A percentile compares a stretch with the other conserved stretches of the same genome.
Conservation (phyloP, 2,888 invertebrate species). For the Macrosoma leucophasiata region DNA sequence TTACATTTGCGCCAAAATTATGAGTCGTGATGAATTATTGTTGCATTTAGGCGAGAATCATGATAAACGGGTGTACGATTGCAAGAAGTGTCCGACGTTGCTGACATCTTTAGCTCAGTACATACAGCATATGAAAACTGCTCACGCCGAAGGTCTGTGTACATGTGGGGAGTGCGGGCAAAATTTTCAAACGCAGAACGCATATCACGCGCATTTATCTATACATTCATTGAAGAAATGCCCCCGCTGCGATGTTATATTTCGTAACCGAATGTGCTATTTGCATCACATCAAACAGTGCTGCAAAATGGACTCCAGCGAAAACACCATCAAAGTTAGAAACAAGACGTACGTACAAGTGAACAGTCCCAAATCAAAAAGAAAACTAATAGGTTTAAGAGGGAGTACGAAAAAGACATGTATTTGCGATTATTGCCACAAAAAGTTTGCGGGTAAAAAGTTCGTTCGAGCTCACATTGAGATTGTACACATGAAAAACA, state of each 20-base stretch:
- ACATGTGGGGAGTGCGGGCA: constrained; percentile 57
- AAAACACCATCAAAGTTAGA: constrained; percentile 42
- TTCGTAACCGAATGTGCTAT: constrained; percentile 54
- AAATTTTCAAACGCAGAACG: constrained; percentile 40
- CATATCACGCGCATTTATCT: constrained; percentile 45
- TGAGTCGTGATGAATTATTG: constrained; percentile 44
- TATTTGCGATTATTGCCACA: constrained; percentile 57
- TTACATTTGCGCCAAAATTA: constrained; percentile 47
- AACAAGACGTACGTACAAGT: no score
- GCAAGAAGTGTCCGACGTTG: constrained; percentile 52
- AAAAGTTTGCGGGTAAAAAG: constrained; percentile 53
- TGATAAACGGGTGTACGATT: constrained; percentile 34
- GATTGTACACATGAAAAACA: constrained; percentile 56
- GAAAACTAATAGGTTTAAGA: no score
- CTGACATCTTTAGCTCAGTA: constrained; percentile 33
- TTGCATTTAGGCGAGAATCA: constrained; percentile 41
- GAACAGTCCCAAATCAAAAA: no score
- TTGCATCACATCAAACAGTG: constrained; percentile 50
- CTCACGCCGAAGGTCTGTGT: constrained; percentile 39
- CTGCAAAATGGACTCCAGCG: constrained; percentile 41
- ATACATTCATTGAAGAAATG: constrained; percentile 46
- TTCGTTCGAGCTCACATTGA: constrained; percentile 58
- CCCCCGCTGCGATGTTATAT: constrained; percentile 48
- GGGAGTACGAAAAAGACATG: constrained; percentile 47
- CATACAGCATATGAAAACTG: constrained; percentile 34